Percentiles rank a stretch among this genome's conserved stretches.
Conservation (phyloP, 2,113 vertebrate species). For the Uropsilus gracilis region DNA sequence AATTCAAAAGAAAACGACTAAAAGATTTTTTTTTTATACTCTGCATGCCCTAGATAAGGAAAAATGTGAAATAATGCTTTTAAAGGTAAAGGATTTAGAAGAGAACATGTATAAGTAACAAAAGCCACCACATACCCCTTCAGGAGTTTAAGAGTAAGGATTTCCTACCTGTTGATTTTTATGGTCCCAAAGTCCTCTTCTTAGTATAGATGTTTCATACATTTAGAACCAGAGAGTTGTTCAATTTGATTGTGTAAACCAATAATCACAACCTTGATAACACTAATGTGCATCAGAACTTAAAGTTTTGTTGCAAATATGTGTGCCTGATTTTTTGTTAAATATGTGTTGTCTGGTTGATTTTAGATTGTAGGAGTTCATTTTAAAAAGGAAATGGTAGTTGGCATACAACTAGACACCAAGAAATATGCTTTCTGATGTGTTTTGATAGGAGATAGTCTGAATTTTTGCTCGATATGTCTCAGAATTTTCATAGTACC, state of each 20-base stretch:
- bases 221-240: neutral
- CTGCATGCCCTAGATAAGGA: neutral
- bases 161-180: neutral
- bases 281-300: neutral
- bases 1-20: constrained; percentile 13
- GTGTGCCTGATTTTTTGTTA: neutral
- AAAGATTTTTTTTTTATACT: neutral
- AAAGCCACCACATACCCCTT: neutral
- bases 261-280: neutral
- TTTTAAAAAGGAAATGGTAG: neutral
- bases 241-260: neutral
- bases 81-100: neutral
- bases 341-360: too few relatives aligned
- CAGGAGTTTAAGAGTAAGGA: neutral
- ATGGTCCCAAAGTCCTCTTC: neutral
- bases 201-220: neutral
- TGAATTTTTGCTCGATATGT: neutral
- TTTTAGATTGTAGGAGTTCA: neutral
- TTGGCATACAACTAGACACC: neutral
- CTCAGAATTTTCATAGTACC: neutral
- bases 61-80: neutral
- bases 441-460: neutral
- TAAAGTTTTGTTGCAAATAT: neutral
- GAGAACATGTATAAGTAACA: neutral
- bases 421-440: neutral